A percentile compares a stretch with the other conserved stretches of the same genome.
Evolutionary conservation across 2,113 vertebrate genomes (phyloP).

Genomic region (Neolamprologus ventralis): DNA sequence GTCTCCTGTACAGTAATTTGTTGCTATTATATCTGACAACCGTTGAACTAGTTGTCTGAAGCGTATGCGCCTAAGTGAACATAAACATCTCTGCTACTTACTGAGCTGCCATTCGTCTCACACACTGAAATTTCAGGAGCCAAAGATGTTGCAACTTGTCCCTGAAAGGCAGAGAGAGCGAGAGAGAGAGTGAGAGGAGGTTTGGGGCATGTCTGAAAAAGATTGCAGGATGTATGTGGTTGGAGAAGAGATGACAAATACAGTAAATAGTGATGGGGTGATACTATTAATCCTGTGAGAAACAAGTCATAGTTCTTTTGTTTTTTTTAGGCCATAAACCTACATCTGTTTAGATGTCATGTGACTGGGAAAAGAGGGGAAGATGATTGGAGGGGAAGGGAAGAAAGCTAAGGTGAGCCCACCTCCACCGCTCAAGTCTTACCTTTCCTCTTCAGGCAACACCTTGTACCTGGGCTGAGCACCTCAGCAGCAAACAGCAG

Average conservation of each 20-base stretch:
- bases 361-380: conserved; percentile 48
- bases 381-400: neutral
- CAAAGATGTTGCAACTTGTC: conserved; percentile 59
- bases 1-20: neutral
- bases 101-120: conserved; percentile 24
- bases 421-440: conserved; percentile 24
- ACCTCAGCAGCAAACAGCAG: neutral
- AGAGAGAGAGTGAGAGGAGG: neutral
- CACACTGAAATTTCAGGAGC: conserved; percentile 29
- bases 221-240: neutral
- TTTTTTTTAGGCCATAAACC: conserved; percentile 8
- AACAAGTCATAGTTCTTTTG: conserved; percentile 36
- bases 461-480: conserved; percentile 12
- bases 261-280: neutral
- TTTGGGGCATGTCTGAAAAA: neutral
- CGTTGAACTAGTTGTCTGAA: neutral
- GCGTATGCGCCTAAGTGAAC: neutral
- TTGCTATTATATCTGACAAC: neutral
- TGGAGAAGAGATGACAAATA: neutral
- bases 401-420: conserved; percentile 48
- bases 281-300: conserved; percentile 25
- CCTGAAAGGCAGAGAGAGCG: neutral
- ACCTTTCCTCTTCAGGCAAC: conserved; percentile 28
- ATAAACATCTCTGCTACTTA: neutral
- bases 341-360: conserved; percentile 49